Percentiles rank a stretch among this genome's conserved stretches.
phyloP scores from a whole-genome alignment of 2,113 vertebrate species.

The Phaetusa simplex region DNA sequence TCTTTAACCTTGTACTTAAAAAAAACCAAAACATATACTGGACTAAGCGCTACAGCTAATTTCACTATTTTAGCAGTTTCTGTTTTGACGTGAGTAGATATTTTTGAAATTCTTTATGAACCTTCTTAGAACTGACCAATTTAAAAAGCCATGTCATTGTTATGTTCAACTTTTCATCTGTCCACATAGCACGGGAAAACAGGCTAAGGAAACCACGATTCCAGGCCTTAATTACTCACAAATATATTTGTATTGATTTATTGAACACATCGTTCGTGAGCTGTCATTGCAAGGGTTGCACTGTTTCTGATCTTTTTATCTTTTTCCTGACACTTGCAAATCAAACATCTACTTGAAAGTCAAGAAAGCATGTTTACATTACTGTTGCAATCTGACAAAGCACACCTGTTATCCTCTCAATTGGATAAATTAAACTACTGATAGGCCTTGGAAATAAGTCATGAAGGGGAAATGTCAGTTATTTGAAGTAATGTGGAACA shows the following conservation, averaged over 20 bases:
- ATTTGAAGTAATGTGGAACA: background rate
- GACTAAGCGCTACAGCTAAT: background rate
- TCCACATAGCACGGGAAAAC: background rate
- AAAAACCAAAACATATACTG: background rate
- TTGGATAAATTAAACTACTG: background rate
- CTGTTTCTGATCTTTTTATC: background rate
- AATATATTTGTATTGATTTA: constrained; percentile 13
- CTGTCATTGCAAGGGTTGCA: background rate
- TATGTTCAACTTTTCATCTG: background rate
- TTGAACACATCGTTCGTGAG: background rate
- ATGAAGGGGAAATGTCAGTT: background rate
- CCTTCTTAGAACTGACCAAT: background rate
- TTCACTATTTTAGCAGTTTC: background rate
- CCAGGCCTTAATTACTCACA: constrained; percentile 18
- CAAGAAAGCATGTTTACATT: background rate
- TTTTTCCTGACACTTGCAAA: background rate
- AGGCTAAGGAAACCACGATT: background rate
- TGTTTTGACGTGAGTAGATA: background rate
- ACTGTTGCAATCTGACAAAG: background rate
- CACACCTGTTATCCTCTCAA: background rate
- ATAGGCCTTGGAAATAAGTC: background rate
- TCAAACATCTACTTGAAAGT: background rate
- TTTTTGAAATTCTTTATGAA: background rate
- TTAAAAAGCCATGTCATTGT: background rate
- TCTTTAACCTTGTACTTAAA: background rate